A percentile compares a stretch with the other conserved stretches of the same genome.
These are phyloP conservation scores for Echiichthys vipera DNA, from an alignment of 2,797 vertebrate species.

Conservation along the genomic window DNA sequence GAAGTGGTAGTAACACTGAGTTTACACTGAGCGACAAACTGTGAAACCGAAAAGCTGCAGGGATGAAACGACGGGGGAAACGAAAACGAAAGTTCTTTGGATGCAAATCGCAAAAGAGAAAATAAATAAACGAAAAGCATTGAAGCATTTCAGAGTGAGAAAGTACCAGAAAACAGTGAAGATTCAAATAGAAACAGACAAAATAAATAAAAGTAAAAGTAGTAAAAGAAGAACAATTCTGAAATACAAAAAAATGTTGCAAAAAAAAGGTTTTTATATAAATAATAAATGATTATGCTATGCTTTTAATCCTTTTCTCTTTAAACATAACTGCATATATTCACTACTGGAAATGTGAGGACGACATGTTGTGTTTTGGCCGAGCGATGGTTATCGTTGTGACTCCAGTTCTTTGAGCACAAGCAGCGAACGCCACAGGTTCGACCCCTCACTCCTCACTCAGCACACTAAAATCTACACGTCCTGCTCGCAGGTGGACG, in stretches of 20 bases:
- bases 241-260: constrained; percentile 40
- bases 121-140: background rate
- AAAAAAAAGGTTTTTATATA: constrained; percentile 55
- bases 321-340: constrained; percentile 43
- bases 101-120: constrained; percentile 25
- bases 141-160: constrained; percentile 27
- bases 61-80: constrained; percentile 34
- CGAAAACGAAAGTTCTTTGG: constrained; percentile 56
- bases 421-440: background rate
- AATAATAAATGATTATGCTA: constrained; percentile 51
- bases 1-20: constrained; percentile 50
- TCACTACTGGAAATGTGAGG: constrained; percentile 36
- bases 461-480: background rate
- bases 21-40: constrained; percentile 15
- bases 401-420: constrained; percentile 23
- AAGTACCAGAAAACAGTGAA: constrained; percentile 26
- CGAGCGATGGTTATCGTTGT: constrained; percentile 8
- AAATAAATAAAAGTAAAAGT: constrained; percentile 69
- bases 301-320: constrained; percentile 8
- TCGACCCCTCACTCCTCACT: constrained; percentile 8
- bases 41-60: constrained; percentile 14
- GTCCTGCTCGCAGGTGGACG: background rate
- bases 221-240: constrained; percentile 55
- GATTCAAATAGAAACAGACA: constrained; percentile 38
- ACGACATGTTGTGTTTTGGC: constrained; percentile 33